Conservation (phyloP, 2,113 vertebrate species). For the Gallinago jamesoni region DNA sequence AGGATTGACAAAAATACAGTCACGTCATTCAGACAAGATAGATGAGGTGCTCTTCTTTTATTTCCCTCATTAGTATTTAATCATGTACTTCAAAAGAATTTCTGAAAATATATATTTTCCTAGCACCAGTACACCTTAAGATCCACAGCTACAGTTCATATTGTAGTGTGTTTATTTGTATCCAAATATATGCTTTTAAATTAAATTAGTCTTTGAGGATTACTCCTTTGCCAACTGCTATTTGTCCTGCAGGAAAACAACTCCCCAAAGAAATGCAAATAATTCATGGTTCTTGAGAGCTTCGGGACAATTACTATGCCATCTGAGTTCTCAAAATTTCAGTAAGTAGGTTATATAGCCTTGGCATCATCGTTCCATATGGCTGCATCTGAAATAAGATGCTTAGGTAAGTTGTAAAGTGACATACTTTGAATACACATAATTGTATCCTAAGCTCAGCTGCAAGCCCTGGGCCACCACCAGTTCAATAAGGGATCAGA, state of each 20-base stretch:
- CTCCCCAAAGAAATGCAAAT: conserved; percentile 69
- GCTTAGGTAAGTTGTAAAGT: conserved; percentile 53
- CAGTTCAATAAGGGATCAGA: conserved; percentile 48
- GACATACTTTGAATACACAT: conserved; percentile 24
- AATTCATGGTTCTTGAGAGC: conserved; percentile 48
- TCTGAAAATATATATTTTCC: conserved; percentile 21
- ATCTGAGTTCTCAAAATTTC: conserved; percentile 66
- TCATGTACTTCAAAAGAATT: conserved; percentile 1
- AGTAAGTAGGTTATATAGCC: conserved; percentile 53
- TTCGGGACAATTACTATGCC: conserved; percentile 70
- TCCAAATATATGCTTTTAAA: conserved; percentile 60
- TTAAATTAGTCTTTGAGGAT: conserved; percentile 59
- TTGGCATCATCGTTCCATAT: conserved; percentile 70
- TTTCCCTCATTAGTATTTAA: not conserved
- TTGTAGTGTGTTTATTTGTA: conserved; percentile 47
- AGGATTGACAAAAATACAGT: not conserved
- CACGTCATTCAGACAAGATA: not conserved
- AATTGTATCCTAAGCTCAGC: conserved; percentile 36
- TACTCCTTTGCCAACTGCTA: conserved; percentile 59
- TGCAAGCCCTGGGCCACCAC: not conserved
- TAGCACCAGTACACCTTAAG: not conserved
- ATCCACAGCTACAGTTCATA: not conserved
- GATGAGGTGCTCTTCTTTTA: not conserved
- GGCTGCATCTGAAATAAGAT: conserved; percentile 66
- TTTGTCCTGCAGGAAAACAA: conserved; percentile 72